Evolutionary conservation across 2,797 vertebrate genomes (phyloP).

Genomic region (Enteromius anoplus): DNA sequence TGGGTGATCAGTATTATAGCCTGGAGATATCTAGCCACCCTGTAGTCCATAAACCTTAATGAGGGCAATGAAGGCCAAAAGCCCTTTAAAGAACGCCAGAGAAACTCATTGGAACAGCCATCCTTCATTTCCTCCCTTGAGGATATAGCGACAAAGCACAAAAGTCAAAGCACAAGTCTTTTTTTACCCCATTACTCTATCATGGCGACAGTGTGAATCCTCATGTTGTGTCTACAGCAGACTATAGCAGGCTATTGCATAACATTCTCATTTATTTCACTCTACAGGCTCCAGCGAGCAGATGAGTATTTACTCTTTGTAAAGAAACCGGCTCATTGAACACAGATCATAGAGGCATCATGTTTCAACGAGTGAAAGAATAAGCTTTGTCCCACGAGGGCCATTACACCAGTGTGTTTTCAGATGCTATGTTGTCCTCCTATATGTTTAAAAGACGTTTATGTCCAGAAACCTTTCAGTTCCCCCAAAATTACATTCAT

Average conservation of each 20-base stretch:
- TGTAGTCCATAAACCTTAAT: conserved; percentile 73
- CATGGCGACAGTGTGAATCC: background rate
- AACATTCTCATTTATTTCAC: conserved; percentile 39
- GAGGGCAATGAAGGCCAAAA: conserved; percentile 52
- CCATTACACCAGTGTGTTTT: background rate
- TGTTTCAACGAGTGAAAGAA: background rate
- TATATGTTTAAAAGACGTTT: background rate
- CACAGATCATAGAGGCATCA: conserved; percentile 8
- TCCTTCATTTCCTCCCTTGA: conserved; percentile 13
- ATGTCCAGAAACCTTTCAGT: background rate
- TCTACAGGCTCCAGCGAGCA: conserved; percentile 16
- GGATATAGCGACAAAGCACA: conserved; percentile 18
- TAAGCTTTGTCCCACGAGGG: background rate
- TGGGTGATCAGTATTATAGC: conserved; percentile 69
- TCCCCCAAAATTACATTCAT: background rate
- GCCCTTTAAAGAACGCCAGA: conserved; percentile 31
- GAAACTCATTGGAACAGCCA: conserved; percentile 19
- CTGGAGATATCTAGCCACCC: conserved; percentile 59
- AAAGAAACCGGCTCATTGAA: conserved; percentile 25
- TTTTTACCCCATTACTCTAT: conserved; percentile 11
- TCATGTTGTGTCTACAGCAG: background rate
- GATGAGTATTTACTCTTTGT: conserved; percentile 29
- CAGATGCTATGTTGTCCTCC: background rate
- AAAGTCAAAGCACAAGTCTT: background rate
- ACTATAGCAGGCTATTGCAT: background rate